A percentile compares a stretch with the other conserved stretches of the same genome.
Conservation (phyloP, 64 coral and sea anemone species). For the Orbicella faveolata region DNA sequence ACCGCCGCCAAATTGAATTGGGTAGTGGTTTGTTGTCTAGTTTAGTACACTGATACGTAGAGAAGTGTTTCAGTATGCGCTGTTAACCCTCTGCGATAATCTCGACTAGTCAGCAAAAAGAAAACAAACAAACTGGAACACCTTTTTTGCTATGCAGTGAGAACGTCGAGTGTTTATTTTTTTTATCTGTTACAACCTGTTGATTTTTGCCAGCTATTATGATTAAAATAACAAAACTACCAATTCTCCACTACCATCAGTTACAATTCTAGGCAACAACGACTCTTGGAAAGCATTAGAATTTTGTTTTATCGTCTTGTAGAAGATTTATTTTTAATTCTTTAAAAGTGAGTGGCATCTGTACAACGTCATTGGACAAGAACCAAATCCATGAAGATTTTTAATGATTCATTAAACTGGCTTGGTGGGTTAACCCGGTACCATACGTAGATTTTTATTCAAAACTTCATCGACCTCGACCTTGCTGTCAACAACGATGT, state of each 20-base stretch:
- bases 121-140: not conserved
- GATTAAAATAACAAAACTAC: not conserved
- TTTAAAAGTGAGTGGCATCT: not conserved
- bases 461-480: not conserved
- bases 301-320: not conserved
- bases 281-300: not conserved
- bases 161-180: not conserved
- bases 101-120: not conserved
- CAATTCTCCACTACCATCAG: not conserved
- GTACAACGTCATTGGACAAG: not conserved
- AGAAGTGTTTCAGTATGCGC: too few species aligned
- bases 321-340: too few species aligned
- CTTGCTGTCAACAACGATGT: not conserved
- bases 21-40: too few species aligned
- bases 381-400: not conserved
- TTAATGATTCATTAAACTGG: slow-evolving; percentile 23
- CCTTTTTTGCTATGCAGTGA: not conserved
- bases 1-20: not conserved
- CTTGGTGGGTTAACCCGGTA: slow-evolving; percentile 34
- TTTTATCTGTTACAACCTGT: not conserved
- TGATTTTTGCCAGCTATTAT: slow-evolving; percentile 18
- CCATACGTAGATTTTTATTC: slow-evolving; percentile 4
- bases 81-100: too few species aligned
- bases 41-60: too few species aligned
- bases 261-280: not conserved